Base-by-base conservation (phyloP, 2,113 vertebrate genomes). In the Takifugu bimaculatus region DNA sequence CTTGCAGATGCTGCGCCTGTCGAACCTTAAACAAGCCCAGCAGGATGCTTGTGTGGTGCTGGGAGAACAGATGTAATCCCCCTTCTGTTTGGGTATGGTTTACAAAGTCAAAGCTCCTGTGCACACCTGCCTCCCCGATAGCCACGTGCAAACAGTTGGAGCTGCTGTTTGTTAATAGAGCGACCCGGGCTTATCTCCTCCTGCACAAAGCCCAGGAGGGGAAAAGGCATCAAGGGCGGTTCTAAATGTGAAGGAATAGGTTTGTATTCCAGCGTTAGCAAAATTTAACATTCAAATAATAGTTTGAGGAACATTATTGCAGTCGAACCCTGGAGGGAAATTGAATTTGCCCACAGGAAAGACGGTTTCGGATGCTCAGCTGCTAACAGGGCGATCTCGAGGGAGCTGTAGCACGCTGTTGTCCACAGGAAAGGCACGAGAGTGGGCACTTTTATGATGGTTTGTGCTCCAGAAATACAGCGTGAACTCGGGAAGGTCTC, bases 11-110 rank as follows among this genome's bases (percentile, higher is more conserved):
- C 63, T 32, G 66, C 48, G 42, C 60, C 60, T 62, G 66, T 67
- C 42, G 27, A 55, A 68, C 75, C 66, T 77, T 83, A 72, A 77
- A 79, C 68, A 78, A 63, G 39, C 60, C 72, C 28, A 14, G 60
- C 13, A 1, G 67, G 74, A 54, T 10, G 68, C 70, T 63, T 72
- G 68, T 77, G 58, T 81, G 71, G 56, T 50, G 20, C 54, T 3
- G 70, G 63, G 72, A 70, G 65, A 77, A 69, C 55, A 79, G 77
- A 86, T 82, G 77, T 86, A 85, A 85, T 83, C 82, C 75, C 54
- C 50, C 50, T 52, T 54, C 55, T 85, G 77, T 85, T 82, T 86
- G 77, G 80, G 64, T 78, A 70, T 73, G 56, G 77, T 68, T 81
- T 75, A 77, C 65, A 78, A 65, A 80, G 58, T 74, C 68, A 78